Base-by-base conservation (phyloP, 1,140 invertebrate genomes). In the Drosophila leontia region DNA sequence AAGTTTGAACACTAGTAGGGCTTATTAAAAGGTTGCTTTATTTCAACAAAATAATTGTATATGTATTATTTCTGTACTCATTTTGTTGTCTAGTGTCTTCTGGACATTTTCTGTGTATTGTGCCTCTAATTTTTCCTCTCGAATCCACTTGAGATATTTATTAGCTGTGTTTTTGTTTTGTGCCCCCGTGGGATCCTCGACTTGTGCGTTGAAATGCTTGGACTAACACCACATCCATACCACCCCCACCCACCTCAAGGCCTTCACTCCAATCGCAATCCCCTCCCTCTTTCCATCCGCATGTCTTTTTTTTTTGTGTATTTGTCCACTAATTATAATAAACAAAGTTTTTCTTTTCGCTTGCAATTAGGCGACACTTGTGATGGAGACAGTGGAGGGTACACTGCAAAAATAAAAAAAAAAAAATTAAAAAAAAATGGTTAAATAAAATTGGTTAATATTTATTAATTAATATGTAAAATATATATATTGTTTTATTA, bases 241-340 rank as follows among this genome's bases (percentile, higher is more conserved):
- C 17, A 17, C 17, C 17, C 53, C 4, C 34, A 12, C 4, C 23
- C 50, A 4, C 1, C n/a, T 1, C 13, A 32, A 50, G 15, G 15
- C n/a, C 48, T 50, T 19, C 7, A 44, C 50, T 51, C 23, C 15
- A 55, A 41, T 26, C 35, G 11, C 45, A 51, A 13, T 7, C 44
- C 34, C 34, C 48, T 3, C n/a, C 47, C 4, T 15, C 26, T 29
- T 29, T 26, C 4, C 13, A 2, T 29, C 5, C 17, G 17, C 59
- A 12, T 34, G 15, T 45, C 6, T 59, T 1, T 17, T 29, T 51
- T 51, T 51, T 29, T 56, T 41, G 37, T 56, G 37, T 56, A 68
- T 80, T 78, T 75, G 62, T 44, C 58, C 58, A 80, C 70, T 80
- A 80, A 80, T 80, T 80, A 80, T 75, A 80, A 79, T 80, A 80